Conservation (phyloP, 2,797 vertebrate genomes). For the Eidolon dupreanum region DNA sequence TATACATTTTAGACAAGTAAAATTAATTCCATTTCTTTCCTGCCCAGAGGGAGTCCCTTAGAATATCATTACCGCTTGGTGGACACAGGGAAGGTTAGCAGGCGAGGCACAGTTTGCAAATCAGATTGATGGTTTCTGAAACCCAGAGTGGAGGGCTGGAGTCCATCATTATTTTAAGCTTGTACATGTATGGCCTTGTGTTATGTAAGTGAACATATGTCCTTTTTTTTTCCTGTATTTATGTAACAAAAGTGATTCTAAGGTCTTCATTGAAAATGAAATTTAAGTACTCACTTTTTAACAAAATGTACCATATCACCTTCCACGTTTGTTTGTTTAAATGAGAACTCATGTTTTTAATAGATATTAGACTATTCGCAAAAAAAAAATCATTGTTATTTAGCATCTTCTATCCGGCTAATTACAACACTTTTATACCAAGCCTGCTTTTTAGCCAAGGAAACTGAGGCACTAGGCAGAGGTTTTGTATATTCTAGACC, state of each 20-base stretch:
- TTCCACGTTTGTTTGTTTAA: neutral
- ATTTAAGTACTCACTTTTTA: neutral
- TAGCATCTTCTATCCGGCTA: neutral
- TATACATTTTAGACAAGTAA: neutral
- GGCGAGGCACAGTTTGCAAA: neutral
- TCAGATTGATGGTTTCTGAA: constrained; percentile 3
- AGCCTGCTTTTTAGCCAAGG: neutral
- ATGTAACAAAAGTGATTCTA: neutral
- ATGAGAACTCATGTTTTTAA: constrained; percentile 17
- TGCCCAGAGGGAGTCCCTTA: neutral
- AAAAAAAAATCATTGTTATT: neutral
- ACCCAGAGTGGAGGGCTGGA: neutral
- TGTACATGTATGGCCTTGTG: neutral
- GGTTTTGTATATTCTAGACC: neutral
- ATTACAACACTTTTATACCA: neutral
- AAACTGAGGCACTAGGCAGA: neutral
- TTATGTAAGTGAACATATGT: neutral
- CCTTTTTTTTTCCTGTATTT: neutral
- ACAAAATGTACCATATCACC: neutral
- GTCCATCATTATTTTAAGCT: neutral
- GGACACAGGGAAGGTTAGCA: neutral
- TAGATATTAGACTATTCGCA: neutral
- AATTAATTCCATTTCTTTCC: neutral
- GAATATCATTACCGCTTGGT: neutral
- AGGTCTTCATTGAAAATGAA: constrained; percentile 10